A percentile compares a stretch with the other conserved stretches of the same genome.
Conservation (phyloP, 2,888 invertebrate genomes). For the Unio delphinus region DNA sequence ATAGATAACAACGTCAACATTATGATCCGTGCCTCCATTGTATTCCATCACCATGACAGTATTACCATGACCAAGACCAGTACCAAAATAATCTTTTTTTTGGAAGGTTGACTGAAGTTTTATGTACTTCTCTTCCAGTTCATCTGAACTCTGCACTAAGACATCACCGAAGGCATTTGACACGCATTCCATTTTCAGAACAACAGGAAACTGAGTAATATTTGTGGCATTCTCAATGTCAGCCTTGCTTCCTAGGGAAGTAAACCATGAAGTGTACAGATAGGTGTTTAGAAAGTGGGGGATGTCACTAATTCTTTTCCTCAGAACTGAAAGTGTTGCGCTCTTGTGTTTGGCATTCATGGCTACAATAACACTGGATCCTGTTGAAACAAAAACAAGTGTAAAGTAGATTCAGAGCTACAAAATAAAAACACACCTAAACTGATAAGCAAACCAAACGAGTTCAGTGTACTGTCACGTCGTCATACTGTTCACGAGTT, state of each 20-base stretch:
- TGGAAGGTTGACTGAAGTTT: conserved; percentile 19
- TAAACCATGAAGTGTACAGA: conserved; percentile 32
- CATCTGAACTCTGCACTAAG: conserved; percentile 29
- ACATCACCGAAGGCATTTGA: conserved; percentile 51
- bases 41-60: conserved; percentile 43
- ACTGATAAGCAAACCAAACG: too few relatives aligned
- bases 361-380: conserved; percentile 27
- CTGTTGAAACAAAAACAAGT: conserved; percentile 2
- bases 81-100: conserved; percentile 35
- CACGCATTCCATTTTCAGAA: conserved; percentile 51
- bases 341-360: conserved; percentile 45
- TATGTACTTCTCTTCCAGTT: conserved; percentile 24
- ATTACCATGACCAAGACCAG: conserved; percentile 47
- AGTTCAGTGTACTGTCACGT: too few relatives aligned
- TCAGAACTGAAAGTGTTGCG: conserved; percentile 31
- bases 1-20: conserved; percentile 50
- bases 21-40: conserved; percentile 47
- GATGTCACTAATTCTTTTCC: conserved; percentile 23
- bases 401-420: too few relatives aligned
- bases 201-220: conserved; percentile 24
- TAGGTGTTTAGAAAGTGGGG: conserved; percentile 43
- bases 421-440: too few relatives aligned
- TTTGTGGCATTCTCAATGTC: conserved; percentile 20
- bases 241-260: conserved; percentile 11
- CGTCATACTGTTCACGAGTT: too few relatives aligned